Base-by-base conservation (phyloP, 2,797 vertebrate genomes). In the Thripadectes ignobilis region DNA sequence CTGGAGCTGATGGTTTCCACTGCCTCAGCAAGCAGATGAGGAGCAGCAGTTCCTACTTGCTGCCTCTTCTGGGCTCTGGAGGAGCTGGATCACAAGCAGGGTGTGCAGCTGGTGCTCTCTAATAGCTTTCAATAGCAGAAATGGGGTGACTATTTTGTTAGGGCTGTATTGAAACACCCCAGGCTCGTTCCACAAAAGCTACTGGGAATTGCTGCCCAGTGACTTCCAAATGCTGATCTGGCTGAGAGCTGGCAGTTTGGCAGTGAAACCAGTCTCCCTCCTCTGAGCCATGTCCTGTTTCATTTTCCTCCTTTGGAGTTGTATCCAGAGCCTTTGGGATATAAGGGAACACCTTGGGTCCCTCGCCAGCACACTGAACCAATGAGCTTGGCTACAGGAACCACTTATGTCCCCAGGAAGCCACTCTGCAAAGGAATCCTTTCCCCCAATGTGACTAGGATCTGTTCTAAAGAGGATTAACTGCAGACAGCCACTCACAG, bases 391-490 rank as follows among this genome's bases (percentile, higher is more conserved):
- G 41, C 57, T 69, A 16, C 61, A 78, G 66, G 51, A 76, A 75
- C 55, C n/a, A 45, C 17, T 89, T n/a, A 17, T 1, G 1, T 67
- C 30, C 63, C 49, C 39, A 41, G 32, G n/a, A 79, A 74, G n/a
- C 71, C 91, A 46, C 12, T 81, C 93, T 96, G 83, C 88, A 89
- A 91, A 90, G 93, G 49, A 61, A 46, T 96, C 81, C 84, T 85
- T 77, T 93, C 82, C 80, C 85, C 82, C 91, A 91, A 85, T 94
- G 87, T 66, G 72, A 65, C 76, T 59, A 88, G 88, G 84, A 27
- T 34, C 65, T 92, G 69, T 68, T 94, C 77, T 41, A 68, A 93
- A 92, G 92, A 95, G 78, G 87, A 85, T 94, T 97, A 94, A 78
- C 76, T 43, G 36, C 92, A 95, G 90, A 46, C 75, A 85, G 67